Conservation (phyloP, 1,140 invertebrate species). For the Akabosia matsudoensis region DNA sequence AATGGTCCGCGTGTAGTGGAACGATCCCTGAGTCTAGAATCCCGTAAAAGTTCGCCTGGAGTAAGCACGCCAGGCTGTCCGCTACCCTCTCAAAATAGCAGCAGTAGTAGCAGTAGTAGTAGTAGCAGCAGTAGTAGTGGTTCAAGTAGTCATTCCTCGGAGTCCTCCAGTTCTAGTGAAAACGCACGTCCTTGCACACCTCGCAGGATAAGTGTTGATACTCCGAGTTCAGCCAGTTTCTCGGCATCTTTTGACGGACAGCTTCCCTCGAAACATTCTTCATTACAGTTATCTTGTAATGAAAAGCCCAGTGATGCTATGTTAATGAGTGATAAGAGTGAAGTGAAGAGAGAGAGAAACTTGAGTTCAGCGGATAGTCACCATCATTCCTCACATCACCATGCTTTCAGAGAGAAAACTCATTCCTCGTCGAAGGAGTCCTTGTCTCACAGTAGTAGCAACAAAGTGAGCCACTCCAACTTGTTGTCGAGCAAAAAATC, state of each 20-base stretch:
- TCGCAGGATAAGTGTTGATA: background rate
- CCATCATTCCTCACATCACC: background rate
- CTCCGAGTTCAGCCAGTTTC: background rate
- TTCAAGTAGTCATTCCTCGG: background rate
- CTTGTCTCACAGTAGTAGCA: background rate
- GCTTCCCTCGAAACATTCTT: background rate
- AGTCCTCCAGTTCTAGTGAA: background rate
- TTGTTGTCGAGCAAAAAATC: background rate
- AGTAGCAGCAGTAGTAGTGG: background rate
- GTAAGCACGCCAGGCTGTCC: background rate
- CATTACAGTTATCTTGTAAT: background rate
- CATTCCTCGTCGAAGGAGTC: background rate
- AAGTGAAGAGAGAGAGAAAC: background rate
- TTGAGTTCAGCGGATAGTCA: background rate
- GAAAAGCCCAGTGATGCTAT: background rate
- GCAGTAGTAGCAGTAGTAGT: background rate
- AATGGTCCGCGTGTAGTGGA: constrained; percentile 43
- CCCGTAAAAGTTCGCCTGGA: background rate
- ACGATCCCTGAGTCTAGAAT: constrained; percentile 39
- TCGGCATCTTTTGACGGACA: background rate
- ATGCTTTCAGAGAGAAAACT: background rate
- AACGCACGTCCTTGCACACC: background rate
- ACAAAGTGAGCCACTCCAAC: background rate
- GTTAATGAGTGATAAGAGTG: background rate
- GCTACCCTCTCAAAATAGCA: background rate